Evolutionary conservation across 2,888 invertebrate genomes (phyloP).

Genomic region (Phoenoteleia sp.): DNA sequence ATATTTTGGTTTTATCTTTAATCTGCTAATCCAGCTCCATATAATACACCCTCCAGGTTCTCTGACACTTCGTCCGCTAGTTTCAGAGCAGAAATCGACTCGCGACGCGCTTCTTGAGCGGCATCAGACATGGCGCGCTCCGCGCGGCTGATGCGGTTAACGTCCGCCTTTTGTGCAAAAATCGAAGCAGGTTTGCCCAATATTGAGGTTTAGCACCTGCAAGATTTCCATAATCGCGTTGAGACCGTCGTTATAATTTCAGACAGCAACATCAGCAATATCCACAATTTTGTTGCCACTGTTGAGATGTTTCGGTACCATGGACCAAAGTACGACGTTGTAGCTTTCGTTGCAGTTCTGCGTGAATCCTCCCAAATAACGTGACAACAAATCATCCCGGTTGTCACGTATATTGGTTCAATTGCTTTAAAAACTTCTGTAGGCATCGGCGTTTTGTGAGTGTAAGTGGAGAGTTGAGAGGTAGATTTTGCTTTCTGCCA

Average conservation of each 20-base stretch:
- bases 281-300: constrained; percentile 38
- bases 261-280: constrained; percentile 47
- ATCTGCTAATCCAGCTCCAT: constrained; percentile 38
- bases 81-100: constrained; percentile 10
- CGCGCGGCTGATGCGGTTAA: not conserved
- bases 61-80: constrained; percentile 3
- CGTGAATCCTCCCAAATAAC: constrained; percentile 38
- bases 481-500: too few relatives aligned
- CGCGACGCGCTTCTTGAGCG: not conserved
- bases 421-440: not conserved
- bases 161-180: too few relatives aligned
- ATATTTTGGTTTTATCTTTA: constrained; percentile 26
- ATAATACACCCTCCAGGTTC: constrained; percentile 26
- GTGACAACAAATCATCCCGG: constrained; percentile 31
- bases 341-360: constrained; percentile 52
- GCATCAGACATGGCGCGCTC: not conserved
- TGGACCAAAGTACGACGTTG: constrained; percentile 42
- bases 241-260: constrained; percentile 51
- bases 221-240: constrained; percentile 29
- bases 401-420: not conserved
- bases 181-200: constrained; percentile 22
- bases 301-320: constrained; percentile 44
- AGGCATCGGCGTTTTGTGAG: not conserved
- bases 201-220: constrained; percentile 16
- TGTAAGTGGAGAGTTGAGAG: not conserved